Percentiles rank a stretch among this genome's conserved stretches.
Conservation (phyloP, 2,797 vertebrate species). For the Galagoides demidoff region DNA sequence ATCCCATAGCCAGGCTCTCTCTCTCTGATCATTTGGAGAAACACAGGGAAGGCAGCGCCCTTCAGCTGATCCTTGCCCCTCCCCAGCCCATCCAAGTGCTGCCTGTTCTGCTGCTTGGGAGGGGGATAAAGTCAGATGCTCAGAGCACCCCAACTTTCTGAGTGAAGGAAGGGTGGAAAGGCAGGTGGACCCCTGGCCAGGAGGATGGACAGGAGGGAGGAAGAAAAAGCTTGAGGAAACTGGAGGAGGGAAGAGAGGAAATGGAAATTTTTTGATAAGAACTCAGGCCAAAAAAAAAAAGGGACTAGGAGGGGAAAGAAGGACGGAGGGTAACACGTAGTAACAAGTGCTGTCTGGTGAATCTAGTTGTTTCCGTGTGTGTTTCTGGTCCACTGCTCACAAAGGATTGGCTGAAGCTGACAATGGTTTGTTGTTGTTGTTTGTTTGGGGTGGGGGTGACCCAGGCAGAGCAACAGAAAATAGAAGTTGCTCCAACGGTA, state of each 20-base stretch:
- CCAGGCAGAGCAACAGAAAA: constrained; percentile 21
- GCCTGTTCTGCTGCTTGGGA: not conserved
- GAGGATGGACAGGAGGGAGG: not conserved
- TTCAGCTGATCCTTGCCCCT: accelerated
- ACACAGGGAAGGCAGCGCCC: not conserved
- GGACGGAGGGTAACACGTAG: too few species aligned
- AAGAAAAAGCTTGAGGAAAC: not conserved
- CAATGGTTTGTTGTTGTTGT: not conserved
- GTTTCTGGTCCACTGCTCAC: not conserved
- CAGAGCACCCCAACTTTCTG: not conserved
- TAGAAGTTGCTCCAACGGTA: constrained; percentile 13
- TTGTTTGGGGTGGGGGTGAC: not conserved
- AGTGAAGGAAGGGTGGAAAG: not conserved
- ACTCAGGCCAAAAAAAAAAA: not conserved
- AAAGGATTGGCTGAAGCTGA: not conserved
- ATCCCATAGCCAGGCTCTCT: not conserved
- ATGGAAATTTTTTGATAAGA: not conserved
- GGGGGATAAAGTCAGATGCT: not conserved
- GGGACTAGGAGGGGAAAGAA: not conserved
- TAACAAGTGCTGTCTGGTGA: accelerated
- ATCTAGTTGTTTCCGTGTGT: not conserved
- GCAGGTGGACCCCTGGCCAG: accelerated
- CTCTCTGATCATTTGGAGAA: not conserved
- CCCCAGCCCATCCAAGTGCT: not conserved
- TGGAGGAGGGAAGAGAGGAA: not conserved